Evolutionary conservation across 2,888 invertebrate species (phyloP).

Genomic region (Coelopa pilipes): DNA sequence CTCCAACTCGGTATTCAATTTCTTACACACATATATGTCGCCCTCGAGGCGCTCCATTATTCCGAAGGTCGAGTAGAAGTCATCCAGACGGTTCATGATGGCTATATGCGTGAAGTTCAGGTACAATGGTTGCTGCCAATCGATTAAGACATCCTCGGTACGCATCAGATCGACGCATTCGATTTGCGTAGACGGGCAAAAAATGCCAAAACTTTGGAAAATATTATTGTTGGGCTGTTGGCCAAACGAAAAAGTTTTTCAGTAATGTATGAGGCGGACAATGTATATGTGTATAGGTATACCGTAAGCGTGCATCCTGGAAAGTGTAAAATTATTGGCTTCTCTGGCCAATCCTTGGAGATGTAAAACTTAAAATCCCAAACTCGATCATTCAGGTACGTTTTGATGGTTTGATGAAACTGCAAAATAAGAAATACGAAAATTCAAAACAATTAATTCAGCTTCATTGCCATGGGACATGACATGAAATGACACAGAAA

Average conservation of each 20-base stretch:
- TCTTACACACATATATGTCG: slow-evolving; percentile 81
- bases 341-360: slow-evolving; percentile 87
- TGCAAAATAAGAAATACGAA: slow-evolving; percentile 67
- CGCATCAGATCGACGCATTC: slow-evolving; percentile 78
- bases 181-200: slow-evolving; percentile 82
- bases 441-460: background rate
- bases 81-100: slow-evolving; percentile 81
- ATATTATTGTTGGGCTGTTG: slow-evolving; percentile 79
- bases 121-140: slow-evolving; percentile 84
- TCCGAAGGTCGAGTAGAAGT: slow-evolving; percentile 74
- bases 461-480: too few species aligned
- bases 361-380: slow-evolving; percentile 94
- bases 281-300: slow-evolving; percentile 60
- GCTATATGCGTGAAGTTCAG: slow-evolving; percentile 87
- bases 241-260: background rate
- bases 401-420: slow-evolving; percentile 92
- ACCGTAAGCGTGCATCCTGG: slow-evolving; percentile 90
- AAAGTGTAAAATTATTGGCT: slow-evolving; percentile 85
- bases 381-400: slow-evolving; percentile 87
- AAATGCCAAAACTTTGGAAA: slow-evolving; percentile 87
- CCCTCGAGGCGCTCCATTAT: slow-evolving; percentile 80
- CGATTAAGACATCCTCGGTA: slow-evolving; percentile 80
- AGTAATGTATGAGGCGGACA: too few species aligned
- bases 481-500: too few species aligned
- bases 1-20: slow-evolving; percentile 71